Base-by-base conservation (phyloP, 2,888 invertebrate species). In the Deilephila porcellus region DNA sequence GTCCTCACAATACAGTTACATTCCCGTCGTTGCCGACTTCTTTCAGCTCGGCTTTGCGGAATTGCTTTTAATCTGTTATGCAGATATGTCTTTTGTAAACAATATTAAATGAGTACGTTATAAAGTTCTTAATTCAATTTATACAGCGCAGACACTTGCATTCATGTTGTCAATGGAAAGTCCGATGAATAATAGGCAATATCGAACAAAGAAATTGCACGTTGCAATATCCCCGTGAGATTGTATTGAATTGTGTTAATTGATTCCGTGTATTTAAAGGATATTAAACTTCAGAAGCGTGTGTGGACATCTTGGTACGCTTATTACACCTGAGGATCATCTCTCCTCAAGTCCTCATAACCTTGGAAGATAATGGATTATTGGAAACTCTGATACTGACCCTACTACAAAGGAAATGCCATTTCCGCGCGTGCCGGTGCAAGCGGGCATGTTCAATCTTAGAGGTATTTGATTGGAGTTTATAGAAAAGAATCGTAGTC, bases 321-420 rank as follows among this genome's bases (percentile, higher is more conserved):
- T 29, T 17, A 25, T 17, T 52, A 25, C 25, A 45, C 25, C 45
- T 52, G 5, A 25, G 52, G 25, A 52, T 52, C 25, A 67, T 2
- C 25, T 67, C 20, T 29, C 14, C 25, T 52, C 17, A 67, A 17
- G 25, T 17, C 19, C 17, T 17, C 11, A 45, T 45, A 67, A 67
- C 52, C 52, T 45, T 52, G 11, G 5, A 52, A 45, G 45, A 67
- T 67, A 67, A 52, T 67, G 3, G 52, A 67, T 64, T 67, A 52
- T 67, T 19, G 17, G 45, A 17, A 52, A 14, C 45, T 67, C 45
- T 14, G 67, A 52, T 52, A 52, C 20, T 64, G 64, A 45, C 64
- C 52, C 17, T 52, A 67, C 45, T 52, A 67, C 45, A 52, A 52
- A 25, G 67, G 67, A 52, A 67, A 67, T 67, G 45, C 52, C 25